Percentiles rank a stretch among this genome's conserved stretches.
phyloP scores from a whole-genome alignment of 2,888 invertebrate genomes.

The Lasioglossum marginatum region DNA sequence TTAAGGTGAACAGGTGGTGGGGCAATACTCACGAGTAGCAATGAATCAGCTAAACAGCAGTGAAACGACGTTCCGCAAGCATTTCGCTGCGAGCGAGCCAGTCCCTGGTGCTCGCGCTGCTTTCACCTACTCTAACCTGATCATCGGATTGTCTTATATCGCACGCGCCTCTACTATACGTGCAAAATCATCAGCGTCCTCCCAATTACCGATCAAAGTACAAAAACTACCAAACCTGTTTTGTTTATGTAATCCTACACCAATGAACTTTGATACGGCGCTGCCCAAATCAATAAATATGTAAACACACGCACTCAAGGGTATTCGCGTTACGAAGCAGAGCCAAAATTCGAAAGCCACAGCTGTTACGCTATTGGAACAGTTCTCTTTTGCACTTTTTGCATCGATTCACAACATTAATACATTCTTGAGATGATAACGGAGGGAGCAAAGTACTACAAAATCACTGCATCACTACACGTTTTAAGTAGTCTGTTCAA shows the following conservation, averaged over 20 bases:
- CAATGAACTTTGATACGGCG: constrained; percentile 9
- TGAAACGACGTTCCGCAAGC: constrained; percentile 7
- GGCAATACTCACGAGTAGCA: constrained; percentile 12
- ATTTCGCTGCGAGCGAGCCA: neutral
- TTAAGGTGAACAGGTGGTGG: constrained; percentile 50
- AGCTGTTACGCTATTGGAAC: neutral
- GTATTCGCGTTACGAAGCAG: neutral
- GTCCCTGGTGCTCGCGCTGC: neutral
- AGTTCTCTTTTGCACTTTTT: neutral
- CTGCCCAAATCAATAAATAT: neutral
- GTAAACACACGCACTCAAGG: neutral
- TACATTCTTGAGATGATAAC: neutral
- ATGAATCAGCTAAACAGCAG: constrained; percentile 40
- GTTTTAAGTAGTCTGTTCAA: neutral
- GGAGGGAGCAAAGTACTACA: neutral
- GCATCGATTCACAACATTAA: neutral
- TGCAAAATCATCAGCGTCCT: neutral
- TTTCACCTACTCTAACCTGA: neutral
- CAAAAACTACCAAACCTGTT: constrained; percentile 6
- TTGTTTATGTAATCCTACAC: constrained; percentile 9
- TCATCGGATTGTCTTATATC: neutral
- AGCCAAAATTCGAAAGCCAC: neutral
- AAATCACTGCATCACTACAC: neutral
- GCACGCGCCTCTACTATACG: neutral
- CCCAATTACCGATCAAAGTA: constrained; percentile 35